Percentiles rank a stretch among this genome's conserved stretches.
These are phyloP conservation scores for Brenthis hecate DNA, from an alignment of 2,888 invertebrate species.

Conservation along the genomic window DNA sequence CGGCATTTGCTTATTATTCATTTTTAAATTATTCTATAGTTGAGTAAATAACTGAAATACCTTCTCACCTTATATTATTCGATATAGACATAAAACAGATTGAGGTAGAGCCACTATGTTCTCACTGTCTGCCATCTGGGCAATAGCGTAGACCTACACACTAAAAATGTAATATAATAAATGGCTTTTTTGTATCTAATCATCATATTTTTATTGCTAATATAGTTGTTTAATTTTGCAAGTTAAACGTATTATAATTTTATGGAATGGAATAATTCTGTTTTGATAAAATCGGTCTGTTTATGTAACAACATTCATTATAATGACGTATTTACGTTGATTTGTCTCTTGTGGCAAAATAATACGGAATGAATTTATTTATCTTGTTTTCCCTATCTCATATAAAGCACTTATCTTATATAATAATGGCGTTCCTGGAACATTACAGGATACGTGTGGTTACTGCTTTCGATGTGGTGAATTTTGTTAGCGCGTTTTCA, in stretches of 20 bases:
- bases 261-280: neutral
- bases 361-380: slow-evolving; percentile 54
- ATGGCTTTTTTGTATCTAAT: too few species aligned
- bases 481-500: slow-evolving; percentile 52
- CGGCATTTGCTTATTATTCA: too few species aligned
- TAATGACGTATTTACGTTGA: slow-evolving; percentile 1
- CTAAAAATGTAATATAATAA: too few species aligned
- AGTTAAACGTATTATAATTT: slow-evolving; percentile 3
- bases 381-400: slow-evolving; percentile 46
- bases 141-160: too few species aligned
- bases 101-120: too few species aligned
- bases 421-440: slow-evolving; percentile 20
- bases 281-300: slow-evolving; percentile 5
- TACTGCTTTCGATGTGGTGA: slow-evolving; percentile 35
- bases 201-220: neutral
- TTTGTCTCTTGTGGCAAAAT: slow-evolving; percentile 41
- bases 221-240: slow-evolving; percentile 1
- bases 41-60: too few species aligned
- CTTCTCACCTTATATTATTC: too few species aligned
- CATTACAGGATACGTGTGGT: slow-evolving; percentile 21
- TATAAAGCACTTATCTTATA: slow-evolving; percentile 27
- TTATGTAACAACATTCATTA: slow-evolving; percentile 13
- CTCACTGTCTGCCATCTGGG: too few species aligned
- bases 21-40: too few species aligned
- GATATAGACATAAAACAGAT: too few species aligned